Conservation (phyloP, 2,888 invertebrate genomes). For the Rutpela maculata region DNA sequence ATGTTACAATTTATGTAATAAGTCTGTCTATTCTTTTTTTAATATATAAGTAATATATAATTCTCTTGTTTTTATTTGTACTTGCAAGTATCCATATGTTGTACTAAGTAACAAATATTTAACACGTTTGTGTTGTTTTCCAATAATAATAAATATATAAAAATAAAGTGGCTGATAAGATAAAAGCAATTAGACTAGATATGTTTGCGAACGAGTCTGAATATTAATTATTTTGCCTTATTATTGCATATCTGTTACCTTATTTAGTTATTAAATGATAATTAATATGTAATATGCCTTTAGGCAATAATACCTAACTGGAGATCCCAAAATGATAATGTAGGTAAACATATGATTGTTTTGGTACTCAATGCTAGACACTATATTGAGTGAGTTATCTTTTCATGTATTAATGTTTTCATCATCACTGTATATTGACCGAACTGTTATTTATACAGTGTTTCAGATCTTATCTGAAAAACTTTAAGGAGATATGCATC, state of each 20-base stretch:
- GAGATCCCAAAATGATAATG: background rate
- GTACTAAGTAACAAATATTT: background rate
- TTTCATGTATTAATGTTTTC: too few relatives aligned
- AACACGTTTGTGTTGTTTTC: background rate
- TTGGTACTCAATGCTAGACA: background rate
- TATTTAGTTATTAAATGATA: conserved; percentile 11
- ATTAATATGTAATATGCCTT: conserved; percentile 17
- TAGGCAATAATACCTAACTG: background rate
- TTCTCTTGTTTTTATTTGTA: conserved; percentile 6
- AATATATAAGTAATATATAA: conserved; percentile 47
- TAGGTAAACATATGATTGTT: background rate
- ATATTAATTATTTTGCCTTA: conserved; percentile 20
- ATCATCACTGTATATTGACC: too few relatives aligned
- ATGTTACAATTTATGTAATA: conserved; percentile 54
- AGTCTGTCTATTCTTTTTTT: conserved; percentile 51
- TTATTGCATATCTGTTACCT: conserved; percentile 26
- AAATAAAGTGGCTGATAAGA: conserved; percentile 31
- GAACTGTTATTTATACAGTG: too few relatives aligned
- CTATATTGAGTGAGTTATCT: too few relatives aligned
- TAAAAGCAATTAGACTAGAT: conserved; percentile 14
- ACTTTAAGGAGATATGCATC: too few relatives aligned
- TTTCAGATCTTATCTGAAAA: too few relatives aligned
- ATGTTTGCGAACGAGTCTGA: conserved; percentile 16
- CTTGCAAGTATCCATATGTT: background rate
- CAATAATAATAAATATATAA: background rate